phyloP scores from a whole-genome alignment of 2,888 invertebrate genomes.

The Limenitis camilla region DNA sequence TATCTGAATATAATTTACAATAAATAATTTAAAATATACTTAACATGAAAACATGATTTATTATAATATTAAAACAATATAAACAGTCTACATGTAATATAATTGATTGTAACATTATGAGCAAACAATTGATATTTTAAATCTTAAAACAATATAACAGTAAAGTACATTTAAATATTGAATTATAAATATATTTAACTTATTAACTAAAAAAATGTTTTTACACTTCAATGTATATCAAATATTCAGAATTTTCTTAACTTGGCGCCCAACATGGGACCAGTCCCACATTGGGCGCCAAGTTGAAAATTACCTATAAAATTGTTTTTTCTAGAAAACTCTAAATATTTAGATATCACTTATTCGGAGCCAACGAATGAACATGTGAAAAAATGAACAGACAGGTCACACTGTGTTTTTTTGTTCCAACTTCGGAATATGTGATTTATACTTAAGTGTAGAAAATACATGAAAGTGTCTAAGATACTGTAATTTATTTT shows the following conservation, averaged over 20 bases:
- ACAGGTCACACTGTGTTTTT: slow-evolving; percentile 36
- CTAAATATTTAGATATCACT: slow-evolving; percentile 11
- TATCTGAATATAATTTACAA: too few species aligned
- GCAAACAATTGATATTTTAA: background rate
- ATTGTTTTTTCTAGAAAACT: background rate
- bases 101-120: background rate
- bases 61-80: too few species aligned
- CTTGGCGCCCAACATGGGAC: background rate
- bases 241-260: background rate
- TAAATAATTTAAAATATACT: too few species aligned
- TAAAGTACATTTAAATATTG: too few species aligned
- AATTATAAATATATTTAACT: too few species aligned
- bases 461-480: too few species aligned
- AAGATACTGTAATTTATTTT: background rate
- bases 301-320: background rate
- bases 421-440: slow-evolving; percentile 9
- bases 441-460: slow-evolving; percentile 3
- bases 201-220: too few species aligned
- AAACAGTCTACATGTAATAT: too few species aligned
- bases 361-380: slow-evolving; percentile 35
- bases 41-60: too few species aligned
- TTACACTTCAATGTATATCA: too few species aligned
- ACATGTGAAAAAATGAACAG: slow-evolving; percentile 47
- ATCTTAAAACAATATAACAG: background rate
- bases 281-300: background rate